These are phyloP conservation scores for Aleiodes testaceus DNA, from an alignment of 2,888 invertebrate genomes.

Conservation along the genomic window DNA sequence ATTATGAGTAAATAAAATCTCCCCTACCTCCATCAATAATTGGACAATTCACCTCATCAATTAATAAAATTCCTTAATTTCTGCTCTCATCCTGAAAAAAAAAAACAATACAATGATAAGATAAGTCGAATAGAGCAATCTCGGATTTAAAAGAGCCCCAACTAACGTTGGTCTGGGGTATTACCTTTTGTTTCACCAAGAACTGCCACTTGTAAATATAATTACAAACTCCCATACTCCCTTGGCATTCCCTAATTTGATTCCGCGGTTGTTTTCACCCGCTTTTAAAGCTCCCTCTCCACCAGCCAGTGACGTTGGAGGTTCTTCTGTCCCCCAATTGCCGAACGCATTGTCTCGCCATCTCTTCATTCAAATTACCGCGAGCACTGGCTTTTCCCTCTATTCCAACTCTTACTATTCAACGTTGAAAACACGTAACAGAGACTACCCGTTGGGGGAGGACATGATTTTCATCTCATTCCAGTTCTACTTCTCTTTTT, in stretches of 20 bases:
- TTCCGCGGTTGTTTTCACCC: slow-evolving; percentile 71
- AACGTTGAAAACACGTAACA: slow-evolving; percentile 40
- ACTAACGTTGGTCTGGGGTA: slow-evolving; percentile 29
- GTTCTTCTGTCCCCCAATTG: slow-evolving; percentile 55
- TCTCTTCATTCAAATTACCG: slow-evolving; percentile 73
- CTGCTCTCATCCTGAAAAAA: neutral
- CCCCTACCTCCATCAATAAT: no score
- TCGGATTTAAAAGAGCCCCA: slow-evolving; percentile 51
- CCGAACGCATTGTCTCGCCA: slow-evolving; percentile 68
- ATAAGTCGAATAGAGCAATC: slow-evolving; percentile 71
- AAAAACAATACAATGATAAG: slow-evolving; percentile 38
- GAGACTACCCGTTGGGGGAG: slow-evolving; percentile 18
- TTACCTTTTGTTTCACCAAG: slow-evolving; percentile 67
- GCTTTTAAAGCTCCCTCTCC: slow-evolving; percentile 46
- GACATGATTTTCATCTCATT: slow-evolving; percentile 10
- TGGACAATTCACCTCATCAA: no score
- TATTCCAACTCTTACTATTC: slow-evolving; percentile 40
- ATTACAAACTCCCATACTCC: slow-evolving; percentile 63
- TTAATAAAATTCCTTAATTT: neutral
- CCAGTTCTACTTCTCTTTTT: slow-evolving; percentile 56
- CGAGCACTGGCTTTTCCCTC: slow-evolving; percentile 53
- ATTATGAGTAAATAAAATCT: no score
- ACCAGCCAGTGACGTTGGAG: slow-evolving; percentile 45
- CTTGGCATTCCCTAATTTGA: slow-evolving; percentile 65
- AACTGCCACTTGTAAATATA: slow-evolving; percentile 72